Base-by-base conservation (phyloP, 2,797 vertebrate genomes). In the Anomalospiza imberbis region DNA sequence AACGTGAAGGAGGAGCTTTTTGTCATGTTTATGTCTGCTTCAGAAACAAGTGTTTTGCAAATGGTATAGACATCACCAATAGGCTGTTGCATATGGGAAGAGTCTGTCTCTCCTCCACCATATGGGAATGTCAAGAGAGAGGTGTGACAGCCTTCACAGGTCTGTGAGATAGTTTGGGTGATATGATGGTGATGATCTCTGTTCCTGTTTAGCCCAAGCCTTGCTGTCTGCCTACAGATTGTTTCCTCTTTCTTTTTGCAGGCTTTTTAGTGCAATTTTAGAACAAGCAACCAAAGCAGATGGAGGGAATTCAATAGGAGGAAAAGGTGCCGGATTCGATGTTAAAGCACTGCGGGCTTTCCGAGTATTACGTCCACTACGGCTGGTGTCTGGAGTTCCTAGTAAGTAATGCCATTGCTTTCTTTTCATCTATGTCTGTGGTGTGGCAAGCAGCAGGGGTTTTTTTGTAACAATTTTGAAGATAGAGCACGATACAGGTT, bases 181-280 rank as follows among this genome's bases (percentile, higher is more conserved):
- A 65, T 73, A 12, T 19, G 77, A 75, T 10, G 78, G 48, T 19
- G 83, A 83, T 79, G 85, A 82, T 94, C 91, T 71, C 77, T 90
- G 82, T 90, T 95, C 93, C 57, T 84, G 68, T 61, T 93, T 21
- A 82, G 80, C 94, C 91, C 83, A 8, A 93, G 87, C 76, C 44
- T 91, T 53, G 36, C 61, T 91, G 76, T 86, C 92, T 95, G 92
- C 95, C 97, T 92, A 98, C 88, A 57, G 73, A 73, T 91, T 86
- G 66, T 95, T 94, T 94, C 88, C 85, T 94, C 66, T 94, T 96
- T 97, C 85, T 94, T 94, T 96, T 93, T 94, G 45, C 97, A 99
- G 99, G 98, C 98, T 99, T 98, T 99, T 99, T 98, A 99, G 99
- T 97, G 99, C 99, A 87, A 99, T 99, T 98, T 98, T 99, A 98